Percentiles rank a stretch among this genome's conserved stretches.
phyloP scores from a whole-genome alignment of 2,888 invertebrate genomes.

The Timandra comae region DNA sequence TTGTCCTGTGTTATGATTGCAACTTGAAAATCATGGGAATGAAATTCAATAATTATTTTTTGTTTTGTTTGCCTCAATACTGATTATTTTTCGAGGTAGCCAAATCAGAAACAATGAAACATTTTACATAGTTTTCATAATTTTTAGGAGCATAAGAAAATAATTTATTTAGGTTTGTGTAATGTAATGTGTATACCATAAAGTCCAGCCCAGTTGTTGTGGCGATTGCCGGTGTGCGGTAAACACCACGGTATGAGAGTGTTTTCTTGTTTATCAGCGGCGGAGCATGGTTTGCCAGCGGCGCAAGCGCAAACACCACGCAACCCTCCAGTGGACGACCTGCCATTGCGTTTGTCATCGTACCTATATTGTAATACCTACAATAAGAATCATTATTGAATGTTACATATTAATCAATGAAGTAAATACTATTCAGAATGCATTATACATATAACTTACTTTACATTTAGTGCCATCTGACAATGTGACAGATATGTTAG shows the following conservation, averaged over 20 bases:
- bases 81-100: too few relatives aligned
- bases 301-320: constrained; percentile 89
- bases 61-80: too few relatives aligned
- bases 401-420: too few relatives aligned
- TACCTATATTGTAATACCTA: constrained; percentile 68
- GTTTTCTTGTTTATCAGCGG: constrained; percentile 85
- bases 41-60: too few relatives aligned
- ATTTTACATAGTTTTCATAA: not conserved
- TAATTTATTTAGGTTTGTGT: not conserved
- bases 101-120: too few relatives aligned
- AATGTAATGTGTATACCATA: constrained; percentile 74
- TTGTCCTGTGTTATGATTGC: too few relatives aligned
- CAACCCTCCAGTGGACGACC: constrained; percentile 54
- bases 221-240: constrained; percentile 90
- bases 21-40: too few relatives aligned
- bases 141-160: not conserved
- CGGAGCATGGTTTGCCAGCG: constrained; percentile 79
- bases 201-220: constrained; percentile 91
- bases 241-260: constrained; percentile 93
- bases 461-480: constrained; percentile 81
- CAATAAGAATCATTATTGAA: not conserved
- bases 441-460: too few relatives aligned
- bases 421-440: too few relatives aligned
- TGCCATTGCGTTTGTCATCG: constrained; percentile 67
- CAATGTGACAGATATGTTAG: constrained; percentile 83